Conservation (phyloP, 1,140 invertebrate genomes). For the Diorhabda carinulata region DNA sequence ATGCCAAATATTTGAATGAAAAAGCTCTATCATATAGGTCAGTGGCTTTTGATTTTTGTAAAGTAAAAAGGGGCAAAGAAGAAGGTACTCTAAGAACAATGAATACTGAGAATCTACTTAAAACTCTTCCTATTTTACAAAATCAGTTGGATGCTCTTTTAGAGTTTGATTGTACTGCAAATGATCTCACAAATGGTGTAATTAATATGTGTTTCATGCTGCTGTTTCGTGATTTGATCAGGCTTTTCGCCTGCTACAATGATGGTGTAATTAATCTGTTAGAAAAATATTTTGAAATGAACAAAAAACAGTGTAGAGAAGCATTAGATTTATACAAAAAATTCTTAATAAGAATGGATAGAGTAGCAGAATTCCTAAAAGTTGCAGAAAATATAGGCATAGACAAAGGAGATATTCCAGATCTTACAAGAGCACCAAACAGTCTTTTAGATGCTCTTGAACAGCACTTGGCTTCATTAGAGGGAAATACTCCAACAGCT, state of each 20-base stretch:
- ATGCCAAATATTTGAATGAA: constrained; percentile 99
- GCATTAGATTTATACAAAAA: constrained; percentile 99
- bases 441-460: constrained; percentile 97
- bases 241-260: constrained; percentile 99
- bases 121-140: constrained; percentile 94
- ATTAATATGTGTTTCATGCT: constrained; percentile 99
- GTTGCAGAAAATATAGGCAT: constrained; percentile 96
- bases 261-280: constrained; percentile 99
- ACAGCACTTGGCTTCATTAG: constrained; percentile 89
- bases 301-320: constrained; percentile 97
- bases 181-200: constrained; percentile 97
- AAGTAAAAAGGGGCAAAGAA: constrained; percentile 97
- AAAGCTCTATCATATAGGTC: constrained; percentile 97
- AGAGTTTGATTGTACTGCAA: constrained; percentile 97
- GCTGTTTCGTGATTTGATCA: constrained; percentile 96
- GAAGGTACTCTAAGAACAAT: constrained; percentile 95
- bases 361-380: constrained; percentile 97
- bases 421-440: constrained; percentile 97
- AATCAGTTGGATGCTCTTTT: constrained; percentile 91
- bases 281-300: constrained; percentile 99
- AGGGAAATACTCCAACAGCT: constrained; percentile 85
- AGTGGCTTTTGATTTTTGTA: constrained; percentile 99
- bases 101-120: constrained; percentile 95
- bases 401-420: constrained; percentile 98
- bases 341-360: constrained; percentile 98